These are phyloP conservation scores for Euura lappo DNA, from an alignment of 1,140 invertebrate genomes.

Conservation along the genomic window DNA sequence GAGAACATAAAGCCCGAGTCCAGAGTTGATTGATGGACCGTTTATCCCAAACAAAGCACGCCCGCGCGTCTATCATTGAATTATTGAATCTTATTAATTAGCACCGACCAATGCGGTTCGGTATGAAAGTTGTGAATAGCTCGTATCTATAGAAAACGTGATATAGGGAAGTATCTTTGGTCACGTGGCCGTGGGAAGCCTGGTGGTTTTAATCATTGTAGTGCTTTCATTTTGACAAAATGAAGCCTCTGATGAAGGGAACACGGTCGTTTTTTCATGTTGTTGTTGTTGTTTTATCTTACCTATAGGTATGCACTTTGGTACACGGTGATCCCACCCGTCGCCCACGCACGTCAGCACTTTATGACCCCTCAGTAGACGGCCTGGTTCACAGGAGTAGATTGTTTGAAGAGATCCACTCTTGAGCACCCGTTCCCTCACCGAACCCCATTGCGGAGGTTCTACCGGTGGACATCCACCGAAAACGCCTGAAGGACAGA, in stretches of 20 bases:
- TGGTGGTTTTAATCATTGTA: too few relatives aligned
- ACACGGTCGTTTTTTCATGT: too few relatives aligned
- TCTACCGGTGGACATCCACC: slow-evolving; percentile 37
- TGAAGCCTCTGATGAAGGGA: too few relatives aligned
- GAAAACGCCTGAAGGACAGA: background rate
- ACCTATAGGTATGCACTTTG: slow-evolving; percentile 46
- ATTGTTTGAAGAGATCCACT: slow-evolving; percentile 47
- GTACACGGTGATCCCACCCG: slow-evolving; percentile 47
- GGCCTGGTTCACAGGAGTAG: slow-evolving; percentile 47
- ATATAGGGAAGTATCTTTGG: too few relatives aligned
- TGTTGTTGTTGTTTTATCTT: slow-evolving; percentile 22
- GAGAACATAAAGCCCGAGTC: background rate
- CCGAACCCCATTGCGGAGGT: slow-evolving; percentile 44
- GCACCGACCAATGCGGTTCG: background rate
- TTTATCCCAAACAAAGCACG: slow-evolving; percentile 7
- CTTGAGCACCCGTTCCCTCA: slow-evolving; percentile 41
- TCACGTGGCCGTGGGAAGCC: too few relatives aligned
- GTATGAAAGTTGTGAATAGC: too few relatives aligned
- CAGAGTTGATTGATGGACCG: background rate
- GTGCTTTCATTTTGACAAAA: too few relatives aligned
- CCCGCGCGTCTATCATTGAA: background rate
- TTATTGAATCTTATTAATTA: slow-evolving; percentile 3
- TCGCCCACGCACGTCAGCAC: slow-evolving; percentile 45
- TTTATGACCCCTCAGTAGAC: slow-evolving; percentile 48
- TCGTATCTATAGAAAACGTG: too few relatives aligned